Evolutionary conservation across 2,113 vertebrate genomes (phyloP).

Genomic region (Antechinus stuartii): DNA sequence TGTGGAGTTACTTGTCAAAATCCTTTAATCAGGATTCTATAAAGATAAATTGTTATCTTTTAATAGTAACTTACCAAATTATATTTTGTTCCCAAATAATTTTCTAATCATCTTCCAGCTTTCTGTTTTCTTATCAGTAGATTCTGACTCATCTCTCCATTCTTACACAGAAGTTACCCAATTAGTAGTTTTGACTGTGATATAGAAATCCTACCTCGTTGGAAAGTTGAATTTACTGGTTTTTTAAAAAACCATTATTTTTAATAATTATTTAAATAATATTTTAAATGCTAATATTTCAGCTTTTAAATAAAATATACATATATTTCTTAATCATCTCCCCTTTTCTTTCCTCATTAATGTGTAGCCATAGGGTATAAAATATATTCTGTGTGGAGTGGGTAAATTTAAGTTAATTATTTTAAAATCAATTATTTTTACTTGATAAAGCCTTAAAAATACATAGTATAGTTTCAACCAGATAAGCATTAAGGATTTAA

Average conservation of each 20-base stretch:
- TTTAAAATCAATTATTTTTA: constrained; percentile 47
- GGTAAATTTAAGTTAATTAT: background rate
- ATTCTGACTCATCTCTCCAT: background rate
- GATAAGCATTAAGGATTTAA: constrained; percentile 48
- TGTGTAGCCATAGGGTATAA: background rate
- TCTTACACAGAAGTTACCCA: constrained; percentile 37
- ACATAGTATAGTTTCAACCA: constrained; percentile 19
- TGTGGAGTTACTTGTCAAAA: constrained; percentile 60
- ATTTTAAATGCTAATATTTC: constrained; percentile 49
- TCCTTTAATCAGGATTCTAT: constrained; percentile 45
- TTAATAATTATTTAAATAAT: too few species aligned
- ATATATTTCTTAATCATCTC: constrained; percentile 54
- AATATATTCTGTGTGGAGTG: background rate
- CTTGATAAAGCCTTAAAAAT: constrained; percentile 15
- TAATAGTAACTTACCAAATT: constrained; percentile 48
- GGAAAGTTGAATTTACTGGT: constrained; percentile 56
- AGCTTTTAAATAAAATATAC: background rate
- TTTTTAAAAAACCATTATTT: background rate
- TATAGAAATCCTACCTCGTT: constrained; percentile 54
- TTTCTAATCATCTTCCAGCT: constrained; percentile 54
- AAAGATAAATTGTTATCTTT: constrained; percentile 62
- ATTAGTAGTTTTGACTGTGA: constrained; percentile 63
- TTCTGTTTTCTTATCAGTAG: constrained; percentile 44
- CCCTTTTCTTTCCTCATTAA: background rate
- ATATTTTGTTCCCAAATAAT: constrained; percentile 66